Percentiles rank a stretch among this genome's conserved stretches.
phyloP scores from a whole-genome alignment of 2,113 vertebrate genomes.

The Stictonetta naevosa region DNA sequence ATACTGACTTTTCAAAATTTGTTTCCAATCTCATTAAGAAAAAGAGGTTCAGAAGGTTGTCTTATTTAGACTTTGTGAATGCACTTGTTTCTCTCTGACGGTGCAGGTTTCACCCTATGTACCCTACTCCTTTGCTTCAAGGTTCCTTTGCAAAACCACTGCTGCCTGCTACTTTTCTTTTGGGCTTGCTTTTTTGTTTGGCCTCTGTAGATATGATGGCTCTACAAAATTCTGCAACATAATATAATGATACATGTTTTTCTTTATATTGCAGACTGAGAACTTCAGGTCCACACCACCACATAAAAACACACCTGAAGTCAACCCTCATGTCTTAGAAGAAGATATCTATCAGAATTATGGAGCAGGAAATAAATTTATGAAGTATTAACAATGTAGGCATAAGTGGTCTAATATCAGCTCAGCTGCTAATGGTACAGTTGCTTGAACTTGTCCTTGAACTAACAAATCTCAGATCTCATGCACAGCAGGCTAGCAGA shows the following conservation, averaged over 20 bases:
- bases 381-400: neutral
- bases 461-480: neutral
- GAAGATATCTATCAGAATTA: neutral
- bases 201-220: neutral
- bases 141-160: neutral
- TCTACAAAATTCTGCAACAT: neutral
- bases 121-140: neutral
- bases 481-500: neutral
- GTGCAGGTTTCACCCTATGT: neutral
- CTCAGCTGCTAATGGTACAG: neutral
- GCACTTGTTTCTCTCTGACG: neutral
- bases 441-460: neutral
- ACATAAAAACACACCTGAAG: rapidly evolving
- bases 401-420: neutral
- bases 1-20: neutral
- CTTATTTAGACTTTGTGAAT: neutral
- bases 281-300: neutral
- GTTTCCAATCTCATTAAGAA: neutral
- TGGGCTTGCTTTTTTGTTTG: neutral
- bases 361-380: rapidly evolving
- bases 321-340: neutral
- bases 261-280: neutral
- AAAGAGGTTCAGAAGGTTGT: neutral
- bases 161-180: neutral
- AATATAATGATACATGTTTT: neutral